Base-by-base conservation (phyloP, 2,888 invertebrate genomes). In the Hanleya hanleyi region DNA sequence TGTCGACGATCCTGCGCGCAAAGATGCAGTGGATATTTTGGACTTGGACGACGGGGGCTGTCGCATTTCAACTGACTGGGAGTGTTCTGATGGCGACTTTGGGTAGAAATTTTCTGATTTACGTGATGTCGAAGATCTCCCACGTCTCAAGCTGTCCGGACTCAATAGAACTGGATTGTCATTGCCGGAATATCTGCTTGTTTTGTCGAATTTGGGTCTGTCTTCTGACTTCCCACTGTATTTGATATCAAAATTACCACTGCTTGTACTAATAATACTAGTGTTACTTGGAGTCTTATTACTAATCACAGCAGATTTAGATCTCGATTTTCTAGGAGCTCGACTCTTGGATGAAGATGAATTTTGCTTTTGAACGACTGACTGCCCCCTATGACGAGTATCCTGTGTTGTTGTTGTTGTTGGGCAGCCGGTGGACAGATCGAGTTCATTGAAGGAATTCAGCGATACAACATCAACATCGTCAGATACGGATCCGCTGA, bases 401-500 rank as follows among this genome's bases (percentile, higher is more conserved):
- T 47, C 3, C 22, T 4, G 47, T 47, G 47, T 47, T 4, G 18
- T 47, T 47, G 18, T 22, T 47, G 18, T 22, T 47, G 18, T 18
- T 47, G 47, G 18, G 47, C 18, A n/a, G 47, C 3, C 47, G n/a
- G n/a, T n/a, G n/a, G n/a, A n/a, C n/a, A 22, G 22, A 22, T 57
- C 57, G 4, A 57, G 29, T 32, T 84, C 85, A 47, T 80, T 82
- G 83, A 83, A 84, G 7, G 83, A 84, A 70, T 85, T 81, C 29
- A 84, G 72, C 15, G 83, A 84, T 3, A 77, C 69, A 32, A 84
- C 73, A 67, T 85, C 85, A 32, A 84, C 73, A 67, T 85, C 85
- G 32, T 81, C 81, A 50, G 80, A 79, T 37, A 65, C 57, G 22
- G 74, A 76, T 50, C 77, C 76, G 70, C 66, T 69, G 1, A 22